A percentile compares a stretch with the other conserved stretches of the same genome.
Evolutionary conservation across 2,888 invertebrate genomes (phyloP).

Genomic region (Diplolepis rosae): DNA sequence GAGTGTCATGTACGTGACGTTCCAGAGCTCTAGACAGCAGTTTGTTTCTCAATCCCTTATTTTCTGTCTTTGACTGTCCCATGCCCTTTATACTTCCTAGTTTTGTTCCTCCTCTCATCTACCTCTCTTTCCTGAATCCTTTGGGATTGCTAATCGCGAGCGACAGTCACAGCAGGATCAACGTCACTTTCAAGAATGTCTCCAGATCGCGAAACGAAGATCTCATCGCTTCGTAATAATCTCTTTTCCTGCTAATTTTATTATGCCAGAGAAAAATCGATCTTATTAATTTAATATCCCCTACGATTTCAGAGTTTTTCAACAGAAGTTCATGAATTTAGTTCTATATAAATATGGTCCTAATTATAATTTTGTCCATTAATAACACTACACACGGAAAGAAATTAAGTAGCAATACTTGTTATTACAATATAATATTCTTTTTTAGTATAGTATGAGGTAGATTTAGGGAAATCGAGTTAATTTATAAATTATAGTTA

Average conservation of each 20-base stretch:
- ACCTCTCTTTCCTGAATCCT: constrained; percentile 58
- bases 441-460: too few relatives aligned
- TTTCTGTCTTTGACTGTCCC: constrained; percentile 16
- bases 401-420: too few relatives aligned
- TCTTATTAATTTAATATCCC: background rate
- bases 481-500: too few relatives aligned
- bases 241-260: background rate
- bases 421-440: too few relatives aligned
- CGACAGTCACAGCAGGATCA: constrained; percentile 69
- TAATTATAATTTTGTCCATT: too few relatives aligned
- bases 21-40: constrained; percentile 16
- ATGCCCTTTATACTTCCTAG: constrained; percentile 19
- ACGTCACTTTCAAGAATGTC: constrained; percentile 65
- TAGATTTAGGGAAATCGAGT: too few relatives aligned
- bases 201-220: constrained; percentile 47
- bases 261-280: constrained; percentile 4
- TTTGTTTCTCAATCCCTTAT: background rate
- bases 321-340: background rate
- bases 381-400: too few relatives aligned
- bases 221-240: constrained; percentile 24
- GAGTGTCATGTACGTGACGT: constrained; percentile 26
- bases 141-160: constrained; percentile 70
- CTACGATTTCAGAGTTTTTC: background rate
- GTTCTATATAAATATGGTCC: too few relatives aligned
- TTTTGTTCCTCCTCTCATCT: constrained; percentile 39